Conservation (phyloP, 2,888 invertebrate species). For the Drosophila limbata region DNA sequence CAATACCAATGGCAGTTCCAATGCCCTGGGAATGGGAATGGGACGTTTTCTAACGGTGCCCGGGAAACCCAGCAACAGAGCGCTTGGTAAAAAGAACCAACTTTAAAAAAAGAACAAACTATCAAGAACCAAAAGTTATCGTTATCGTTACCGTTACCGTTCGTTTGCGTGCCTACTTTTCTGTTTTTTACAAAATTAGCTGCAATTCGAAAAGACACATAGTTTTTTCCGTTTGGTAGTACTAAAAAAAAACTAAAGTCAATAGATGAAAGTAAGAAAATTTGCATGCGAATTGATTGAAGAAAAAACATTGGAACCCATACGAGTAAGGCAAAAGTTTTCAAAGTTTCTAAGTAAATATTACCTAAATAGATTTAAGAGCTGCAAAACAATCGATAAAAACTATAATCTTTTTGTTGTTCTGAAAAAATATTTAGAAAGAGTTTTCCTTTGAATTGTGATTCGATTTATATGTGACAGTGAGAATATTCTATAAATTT, state of each 20-base stretch:
- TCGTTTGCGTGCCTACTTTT: conserved; percentile 32
- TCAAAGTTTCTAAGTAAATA: neutral
- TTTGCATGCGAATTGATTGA: conserved; percentile 48
- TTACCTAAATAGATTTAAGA: neutral
- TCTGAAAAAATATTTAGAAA: neutral
- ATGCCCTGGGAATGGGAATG: conserved; percentile 78
- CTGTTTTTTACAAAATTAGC: conserved; percentile 25
- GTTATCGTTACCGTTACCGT: conserved; percentile 47
- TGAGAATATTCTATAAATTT: no score
- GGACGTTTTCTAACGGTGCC: conserved; percentile 85
- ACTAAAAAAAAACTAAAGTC: neutral
- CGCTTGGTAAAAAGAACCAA: conserved; percentile 72
- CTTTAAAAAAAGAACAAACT: conserved; percentile 22
- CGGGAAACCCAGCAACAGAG: conserved; percentile 81
- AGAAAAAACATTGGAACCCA: conserved; percentile 33
- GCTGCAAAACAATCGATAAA: conserved; percentile 10
- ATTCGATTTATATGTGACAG: neutral
- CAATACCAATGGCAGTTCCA: conserved; percentile 74
- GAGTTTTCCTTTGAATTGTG: neutral
- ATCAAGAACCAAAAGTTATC: conserved; percentile 39
- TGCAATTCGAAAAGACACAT: conserved; percentile 18
- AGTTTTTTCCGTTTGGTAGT: conserved; percentile 34
- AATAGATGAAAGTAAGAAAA: conserved; percentile 32
- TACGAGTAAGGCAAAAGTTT: conserved; percentile 31
- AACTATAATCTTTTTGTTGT: neutral